phyloP scores from a whole-genome alignment of 1,140 invertebrate genomes.

The Drosophila ananassae region DNA sequence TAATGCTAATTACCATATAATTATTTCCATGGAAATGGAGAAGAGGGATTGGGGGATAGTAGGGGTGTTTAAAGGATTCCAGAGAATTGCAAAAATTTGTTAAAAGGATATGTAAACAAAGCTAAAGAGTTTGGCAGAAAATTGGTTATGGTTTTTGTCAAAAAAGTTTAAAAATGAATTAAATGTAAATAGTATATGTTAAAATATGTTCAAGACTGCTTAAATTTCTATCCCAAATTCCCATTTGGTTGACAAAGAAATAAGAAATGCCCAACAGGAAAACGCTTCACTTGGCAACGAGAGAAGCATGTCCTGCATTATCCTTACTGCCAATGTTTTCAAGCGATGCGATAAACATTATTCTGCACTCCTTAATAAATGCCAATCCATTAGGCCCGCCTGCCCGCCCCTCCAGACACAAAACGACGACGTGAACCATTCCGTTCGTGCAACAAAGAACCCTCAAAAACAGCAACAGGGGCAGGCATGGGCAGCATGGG shows the following conservation, averaged over 20 bases:
- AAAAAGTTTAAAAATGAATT: neutral
- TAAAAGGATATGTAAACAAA: slow-evolving; percentile 27
- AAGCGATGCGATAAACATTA: slow-evolving; percentile 49
- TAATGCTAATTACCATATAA: slow-evolving; percentile 73
- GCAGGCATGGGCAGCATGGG: slow-evolving; percentile 15
- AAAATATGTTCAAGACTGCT: neutral
- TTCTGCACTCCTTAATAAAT: slow-evolving; percentile 66
- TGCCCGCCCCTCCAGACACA: slow-evolving; percentile 40
- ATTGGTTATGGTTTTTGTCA: neutral
- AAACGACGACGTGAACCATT: slow-evolving; percentile 60
- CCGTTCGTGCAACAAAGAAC: slow-evolving; percentile 59
- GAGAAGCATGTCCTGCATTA: slow-evolving; percentile 26
- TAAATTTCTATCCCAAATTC: neutral
- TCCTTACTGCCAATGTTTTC: slow-evolving; percentile 44
- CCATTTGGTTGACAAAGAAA: slow-evolving; percentile 4
- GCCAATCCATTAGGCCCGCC: slow-evolving; percentile 68
- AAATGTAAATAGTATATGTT: neutral
- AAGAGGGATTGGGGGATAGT: neutral
- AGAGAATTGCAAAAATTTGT: slow-evolving; percentile 5
- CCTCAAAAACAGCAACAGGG: slow-evolving; percentile 23
- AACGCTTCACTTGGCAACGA: slow-evolving; percentile 18
- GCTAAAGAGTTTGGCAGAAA: slow-evolving; percentile 11
- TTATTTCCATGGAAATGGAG: slow-evolving; percentile 38
- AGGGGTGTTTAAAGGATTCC: neutral
- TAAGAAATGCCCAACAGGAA: neutral